Evolutionary conservation across 2,113 vertebrate species (phyloP).

Genomic region (Grallaria varia): DNA sequence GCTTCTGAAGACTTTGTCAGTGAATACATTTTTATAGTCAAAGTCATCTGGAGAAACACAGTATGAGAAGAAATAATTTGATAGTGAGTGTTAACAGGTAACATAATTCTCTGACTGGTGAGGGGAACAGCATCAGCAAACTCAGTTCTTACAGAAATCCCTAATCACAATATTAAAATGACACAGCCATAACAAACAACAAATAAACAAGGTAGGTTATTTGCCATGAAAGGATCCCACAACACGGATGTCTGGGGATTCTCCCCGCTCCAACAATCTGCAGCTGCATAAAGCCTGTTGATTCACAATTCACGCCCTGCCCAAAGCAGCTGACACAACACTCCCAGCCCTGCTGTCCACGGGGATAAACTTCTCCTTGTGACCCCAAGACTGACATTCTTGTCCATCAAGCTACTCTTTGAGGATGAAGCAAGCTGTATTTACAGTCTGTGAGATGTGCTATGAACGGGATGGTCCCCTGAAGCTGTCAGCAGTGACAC

Average conservation of each 20-base stretch:
- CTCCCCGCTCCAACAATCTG: not conserved
- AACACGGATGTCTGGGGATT: not conserved
- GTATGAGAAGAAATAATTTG: not conserved
- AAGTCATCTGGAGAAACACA: not conserved
- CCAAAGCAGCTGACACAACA: not conserved
- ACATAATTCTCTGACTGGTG: not conserved
- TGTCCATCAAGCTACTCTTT: not conserved
- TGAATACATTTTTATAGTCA: not conserved
- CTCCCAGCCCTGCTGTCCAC: not conserved
- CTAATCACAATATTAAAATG: not conserved
- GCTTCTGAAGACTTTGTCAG: not conserved
- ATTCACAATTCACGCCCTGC: not conserved
- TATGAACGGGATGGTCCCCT: not conserved
- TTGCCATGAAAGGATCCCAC: not conserved
- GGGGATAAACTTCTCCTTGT: not conserved
- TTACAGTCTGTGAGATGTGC: not conserved
- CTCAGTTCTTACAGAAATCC: not conserved
- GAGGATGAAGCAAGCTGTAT: constrained; percentile 11
- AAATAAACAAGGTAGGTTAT: not conserved
- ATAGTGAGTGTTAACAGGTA: not conserved
- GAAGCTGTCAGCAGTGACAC: not conserved
- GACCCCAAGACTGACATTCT: not conserved
- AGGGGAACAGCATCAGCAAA: not conserved
- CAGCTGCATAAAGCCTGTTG: not conserved
- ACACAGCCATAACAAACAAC: not conserved